A percentile compares a stretch with the other conserved stretches of the same genome.
Evolutionary conservation across 2,888 invertebrate genomes (phyloP).

Genomic region (Pammene fasciana): DNA sequence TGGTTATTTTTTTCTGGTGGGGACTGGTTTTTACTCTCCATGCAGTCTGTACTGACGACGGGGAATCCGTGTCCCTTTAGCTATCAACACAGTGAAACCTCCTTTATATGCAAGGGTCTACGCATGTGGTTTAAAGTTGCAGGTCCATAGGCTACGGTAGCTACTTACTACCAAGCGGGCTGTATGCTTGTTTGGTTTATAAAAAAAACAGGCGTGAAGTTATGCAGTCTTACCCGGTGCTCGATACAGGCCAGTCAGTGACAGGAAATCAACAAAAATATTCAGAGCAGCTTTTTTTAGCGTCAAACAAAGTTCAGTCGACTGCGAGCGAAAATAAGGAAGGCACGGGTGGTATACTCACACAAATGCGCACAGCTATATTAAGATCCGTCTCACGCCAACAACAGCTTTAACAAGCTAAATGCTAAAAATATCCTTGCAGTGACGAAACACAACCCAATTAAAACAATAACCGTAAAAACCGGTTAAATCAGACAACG

Average conservation of each 20-base stretch:
- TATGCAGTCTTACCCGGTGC: background rate
- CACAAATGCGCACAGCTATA: constrained; percentile 76
- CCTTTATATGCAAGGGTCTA: too few species aligned
- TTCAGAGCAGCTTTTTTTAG: constrained; percentile 42
- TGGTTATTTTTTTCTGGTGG: too few species aligned
- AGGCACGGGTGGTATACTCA: constrained; percentile 71
- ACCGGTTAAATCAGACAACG: constrained; percentile 29
- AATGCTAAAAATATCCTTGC: constrained; percentile 75
- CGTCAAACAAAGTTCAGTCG: constrained; percentile 51
- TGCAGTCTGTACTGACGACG: too few species aligned
- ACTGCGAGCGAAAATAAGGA: constrained; percentile 67
- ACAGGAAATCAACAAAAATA: constrained; percentile 42
- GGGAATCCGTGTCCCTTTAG: too few species aligned
- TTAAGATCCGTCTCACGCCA: constrained; percentile 77
- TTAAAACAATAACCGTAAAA: constrained; percentile 49
- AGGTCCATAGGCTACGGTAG: too few species aligned
- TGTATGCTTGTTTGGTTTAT: too few species aligned
- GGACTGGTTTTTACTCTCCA: too few species aligned
- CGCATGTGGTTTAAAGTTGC: too few species aligned
- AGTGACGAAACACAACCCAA: constrained; percentile 77
- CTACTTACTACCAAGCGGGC: too few species aligned
- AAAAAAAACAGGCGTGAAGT: background rate
- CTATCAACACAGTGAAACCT: too few species aligned
- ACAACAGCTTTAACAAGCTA: constrained; percentile 77
- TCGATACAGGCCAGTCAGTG: constrained; percentile 13